Base-by-base conservation (phyloP, 1,140 invertebrate genomes). In the Microplitis demolitor region DNA sequence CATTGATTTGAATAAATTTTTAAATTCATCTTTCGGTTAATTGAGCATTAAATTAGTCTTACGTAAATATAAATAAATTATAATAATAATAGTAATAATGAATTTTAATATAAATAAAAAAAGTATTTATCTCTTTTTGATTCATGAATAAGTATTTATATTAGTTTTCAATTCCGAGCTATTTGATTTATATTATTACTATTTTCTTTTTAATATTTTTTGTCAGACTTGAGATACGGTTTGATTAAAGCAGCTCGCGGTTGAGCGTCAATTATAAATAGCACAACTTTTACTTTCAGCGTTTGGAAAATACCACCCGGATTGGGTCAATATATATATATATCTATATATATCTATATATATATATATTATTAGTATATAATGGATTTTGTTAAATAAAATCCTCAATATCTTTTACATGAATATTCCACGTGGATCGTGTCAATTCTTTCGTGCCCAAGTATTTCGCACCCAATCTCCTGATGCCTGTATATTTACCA, bases 81-180 rank as follows among this genome's bases (percentile, higher is more conserved):
- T 39, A 8, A 45, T 45, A 45, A 8, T 45, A 45, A 45, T 45
- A 45, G 24, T 24, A 24, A 24, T 24, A 24, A 2, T 24, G 24
- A 24, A 24, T 24, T 24, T 24, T 24, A 24, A 24, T 24, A 24
- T 50, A 54, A 54, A 8, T 58, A 58, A 58, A 58, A 31, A 58
- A 16, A 31, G 8, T 24, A 31, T 24, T 6, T 24, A 31, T 24
- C 9, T 31, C 2, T 34, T 58, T 58, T 24, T 16, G 8, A 58
- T 24, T 58, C 16, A 9, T 9, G 24, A 9, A 58, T 24, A 16
- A 16, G 16, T 58, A 58, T 35, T 13, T 24, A 24, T 35, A 33
- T 35, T 69, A 74, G 64, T 24, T 45, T 78, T 77, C 72, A 77
- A 74, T 77, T 77, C 72, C 72, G 54, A 56, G 54, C 51, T 62